Evolutionary conservation across 2,888 invertebrate genomes (phyloP).

Genomic region (Rhodophaea formosa): DNA sequence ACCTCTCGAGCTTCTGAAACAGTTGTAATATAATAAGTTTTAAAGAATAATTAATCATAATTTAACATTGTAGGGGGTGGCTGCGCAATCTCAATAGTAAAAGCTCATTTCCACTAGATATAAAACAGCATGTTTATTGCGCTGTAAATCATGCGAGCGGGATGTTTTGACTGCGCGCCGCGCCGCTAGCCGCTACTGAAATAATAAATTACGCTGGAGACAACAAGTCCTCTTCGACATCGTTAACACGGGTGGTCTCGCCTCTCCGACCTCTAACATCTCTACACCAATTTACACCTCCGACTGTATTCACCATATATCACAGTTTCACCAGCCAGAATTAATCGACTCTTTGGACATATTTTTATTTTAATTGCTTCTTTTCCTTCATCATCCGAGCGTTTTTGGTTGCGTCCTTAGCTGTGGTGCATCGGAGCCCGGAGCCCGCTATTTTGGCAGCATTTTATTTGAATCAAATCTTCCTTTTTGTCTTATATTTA

Average conservation of each 20-base stretch:
- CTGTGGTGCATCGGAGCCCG: too few species aligned
- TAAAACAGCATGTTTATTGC: constrained; percentile 74
- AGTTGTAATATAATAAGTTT: constrained; percentile 11
- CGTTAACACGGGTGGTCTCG: constrained; percentile 70
- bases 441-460: too few species aligned
- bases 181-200: constrained; percentile 62
- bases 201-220: constrained; percentile 76
- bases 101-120: constrained; percentile 76
- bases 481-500: too few species aligned
- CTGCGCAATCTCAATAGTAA: constrained; percentile 70
- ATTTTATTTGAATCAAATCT: too few species aligned
- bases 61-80: constrained; percentile 50
- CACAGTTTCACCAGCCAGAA: constrained; percentile 19
- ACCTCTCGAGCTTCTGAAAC: constrained; percentile 2
- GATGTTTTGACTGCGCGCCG: constrained; percentile 71
- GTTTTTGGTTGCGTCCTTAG: too few species aligned
- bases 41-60: constrained; percentile 49
- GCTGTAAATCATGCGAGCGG: constrained; percentile 73
- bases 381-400: too few species aligned
- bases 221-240: constrained; percentile 60
- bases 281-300: constrained; percentile 50
- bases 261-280: constrained; percentile 37
- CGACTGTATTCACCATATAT: constrained; percentile 34
- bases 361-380: background rate
- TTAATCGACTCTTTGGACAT: constrained; percentile 28